Evolutionary conservation across 2,888 invertebrate species (phyloP), one percentile per base, ranked within the genome.

Genomic region (Tromatobia lineatoria): DNA sequence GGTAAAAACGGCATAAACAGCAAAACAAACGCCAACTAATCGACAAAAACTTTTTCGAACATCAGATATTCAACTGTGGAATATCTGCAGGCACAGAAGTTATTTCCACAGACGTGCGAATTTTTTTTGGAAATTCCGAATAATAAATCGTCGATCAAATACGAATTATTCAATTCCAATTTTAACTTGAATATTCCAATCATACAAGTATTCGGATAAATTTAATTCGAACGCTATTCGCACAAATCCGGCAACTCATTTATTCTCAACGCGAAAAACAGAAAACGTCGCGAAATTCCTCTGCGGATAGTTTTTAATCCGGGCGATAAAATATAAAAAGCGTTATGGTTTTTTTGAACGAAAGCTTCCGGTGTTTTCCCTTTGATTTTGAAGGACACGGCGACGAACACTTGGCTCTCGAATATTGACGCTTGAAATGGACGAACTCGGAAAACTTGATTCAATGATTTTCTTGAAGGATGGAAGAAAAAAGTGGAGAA

Each of bases 391-490:
- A 70, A 52, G 52, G 29, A 70, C 42, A 20, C 71, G 20, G 45
- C 23, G 57, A 71, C 57, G 71, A 45, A 71, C 20, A 42, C 23
- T 57, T 71, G 71, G 71, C 71, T 71, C 38, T 18, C 54, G 23
- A 57, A 69, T 4, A 57, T 45, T 71, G 71, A 59, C 59, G 18
- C 11, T 47, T 42, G 10, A 38, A 23, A 57, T 59, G 57, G 20
- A 73, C 34, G 23, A 18, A 38, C 38, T 61, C 61, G 61, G 18
- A 61, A 38, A 61, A 61, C 10, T 52, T 34, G 52, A 34, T 52
- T 34, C 20, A 52, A 50, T 54, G 70, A 57, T 42, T 29, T 57
- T 42, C 57, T 57, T 42, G 20, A 54, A 25, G 54, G 15, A 57
- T 38, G 34, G 23, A 11, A 23, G 0, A 15, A 57, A 3, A 25